Percentiles rank a stretch among this genome's conserved stretches.
phyloP scores from a whole-genome alignment of 2,797 vertebrate genomes.

The Pantherophis alleghaniensis region DNA sequence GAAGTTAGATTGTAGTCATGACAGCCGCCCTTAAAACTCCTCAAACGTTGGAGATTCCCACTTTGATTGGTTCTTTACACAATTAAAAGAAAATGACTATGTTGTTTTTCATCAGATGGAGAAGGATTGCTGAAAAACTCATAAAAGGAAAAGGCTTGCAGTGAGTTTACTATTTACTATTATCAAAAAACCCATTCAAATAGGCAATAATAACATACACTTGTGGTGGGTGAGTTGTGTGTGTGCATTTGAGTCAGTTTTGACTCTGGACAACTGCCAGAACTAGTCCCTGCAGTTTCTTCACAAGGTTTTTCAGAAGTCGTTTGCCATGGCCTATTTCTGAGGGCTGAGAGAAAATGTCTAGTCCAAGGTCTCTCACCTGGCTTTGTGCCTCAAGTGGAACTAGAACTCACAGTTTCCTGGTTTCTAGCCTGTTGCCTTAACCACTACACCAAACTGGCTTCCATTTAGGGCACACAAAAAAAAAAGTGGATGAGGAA shows the following conservation, averaged over 20 bases:
- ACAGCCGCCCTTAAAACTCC: background rate
- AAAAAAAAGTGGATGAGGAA: background rate
- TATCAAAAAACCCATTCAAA: background rate
- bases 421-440: background rate
- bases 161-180: background rate
- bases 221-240: background rate
- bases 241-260: background rate
- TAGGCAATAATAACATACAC: background rate
- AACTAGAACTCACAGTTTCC: background rate
- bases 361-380: background rate
- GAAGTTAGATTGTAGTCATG: background rate
- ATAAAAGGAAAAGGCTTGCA: background rate
- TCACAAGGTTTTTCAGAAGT: background rate
- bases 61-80: background rate
- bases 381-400: background rate
- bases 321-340: background rate
- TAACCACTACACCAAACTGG: background rate
- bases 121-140: background rate
- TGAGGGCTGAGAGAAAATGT: background rate
- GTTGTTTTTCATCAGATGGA: background rate
- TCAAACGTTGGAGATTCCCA: background rate
- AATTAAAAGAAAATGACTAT: background rate
- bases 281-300: background rate
- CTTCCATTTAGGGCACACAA: background rate
- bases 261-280: background rate